A percentile compares a stretch with the other conserved stretches of the same genome.
Conservation (phyloP, 2,797 vertebrate genomes). For the Pantherophis alleghaniensis region DNA sequence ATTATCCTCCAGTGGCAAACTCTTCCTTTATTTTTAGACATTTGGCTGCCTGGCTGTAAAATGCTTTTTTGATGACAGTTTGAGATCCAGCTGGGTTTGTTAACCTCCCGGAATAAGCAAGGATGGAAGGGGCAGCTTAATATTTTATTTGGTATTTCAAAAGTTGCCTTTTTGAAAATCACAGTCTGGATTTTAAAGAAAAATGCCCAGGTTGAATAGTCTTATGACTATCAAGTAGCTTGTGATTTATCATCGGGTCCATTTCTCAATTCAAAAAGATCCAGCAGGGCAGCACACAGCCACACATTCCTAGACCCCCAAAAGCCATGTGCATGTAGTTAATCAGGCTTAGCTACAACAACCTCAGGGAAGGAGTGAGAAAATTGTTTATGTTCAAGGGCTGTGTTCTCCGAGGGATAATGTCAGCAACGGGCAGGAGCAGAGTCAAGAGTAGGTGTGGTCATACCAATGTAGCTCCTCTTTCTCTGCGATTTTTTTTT, state of each 20-base stretch:
- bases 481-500: not conserved
- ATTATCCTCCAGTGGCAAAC: slow-evolving; percentile 58
- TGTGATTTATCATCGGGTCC: slow-evolving; percentile 44
- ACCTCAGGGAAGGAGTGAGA: not conserved
- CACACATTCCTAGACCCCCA: not conserved
- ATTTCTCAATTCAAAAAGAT: slow-evolving; percentile 21
- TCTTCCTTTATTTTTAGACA: slow-evolving; percentile 60
- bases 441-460: not conserved
- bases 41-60: slow-evolving; percentile 60
- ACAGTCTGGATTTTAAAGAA: slow-evolving; percentile 13
- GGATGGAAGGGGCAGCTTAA: slow-evolving; percentile 45
- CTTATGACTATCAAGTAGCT: slow-evolving; percentile 27
- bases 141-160: slow-evolving; percentile 31
- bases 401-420: not conserved
- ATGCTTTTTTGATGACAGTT: slow-evolving; percentile 62
- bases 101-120: slow-evolving; percentile 64
- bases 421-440: not conserved
- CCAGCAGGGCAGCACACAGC: not conserved
- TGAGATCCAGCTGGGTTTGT: slow-evolving; percentile 61
- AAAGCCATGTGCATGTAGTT: not conserved
- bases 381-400: not conserved
- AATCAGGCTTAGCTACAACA: not conserved
- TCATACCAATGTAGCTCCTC: not conserved
- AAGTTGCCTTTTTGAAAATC: slow-evolving; percentile 32
- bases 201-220: slow-evolving; percentile 37